Conservation (phyloP, 2,113 vertebrate genomes). For the Danionella cerebrum region DNA sequence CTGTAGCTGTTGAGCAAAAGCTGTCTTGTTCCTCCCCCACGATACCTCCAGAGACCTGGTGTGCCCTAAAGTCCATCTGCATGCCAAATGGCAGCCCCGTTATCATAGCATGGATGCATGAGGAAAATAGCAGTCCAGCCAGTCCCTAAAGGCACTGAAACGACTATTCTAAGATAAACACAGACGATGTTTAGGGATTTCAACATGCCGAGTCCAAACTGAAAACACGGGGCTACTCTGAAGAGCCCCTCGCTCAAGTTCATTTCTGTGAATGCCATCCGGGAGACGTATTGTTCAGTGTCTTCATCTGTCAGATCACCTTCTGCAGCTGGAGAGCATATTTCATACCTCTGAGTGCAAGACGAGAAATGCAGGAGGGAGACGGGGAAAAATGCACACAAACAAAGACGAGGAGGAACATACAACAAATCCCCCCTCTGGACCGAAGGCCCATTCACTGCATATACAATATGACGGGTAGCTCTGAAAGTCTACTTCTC, state of each 20-base stretch:
- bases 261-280: slow-evolving; percentile 19
- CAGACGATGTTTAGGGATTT: slow-evolving; percentile 3
- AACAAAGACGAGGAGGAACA: slow-evolving; percentile 47
- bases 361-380: slow-evolving; percentile 43
- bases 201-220: slow-evolving; percentile 9
- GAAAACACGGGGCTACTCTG: slow-evolving; percentile 1
- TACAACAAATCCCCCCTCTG: slow-evolving; percentile 29
- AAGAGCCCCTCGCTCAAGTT: background rate
- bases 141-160: background rate
- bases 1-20: background rate
- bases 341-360: slow-evolving; percentile 41
- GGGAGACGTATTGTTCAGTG: slow-evolving; percentile 39
- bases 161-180: slow-evolving; percentile 16
- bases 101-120: background rate
- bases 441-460: slow-evolving; percentile 47
- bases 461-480: slow-evolving; percentile 51
- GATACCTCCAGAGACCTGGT: slow-evolving; percentile 1
- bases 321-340: slow-evolving; percentile 46
- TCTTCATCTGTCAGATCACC: slow-evolving; percentile 36
- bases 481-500: slow-evolving; percentile 44
- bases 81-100: background rate
- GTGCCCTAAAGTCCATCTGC: slow-evolving; percentile 9
- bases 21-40: slow-evolving; percentile 6
- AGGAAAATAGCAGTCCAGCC: background rate
- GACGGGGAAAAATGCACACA: slow-evolving; percentile 34